Evolutionary conservation across 37 sponge, comb jelly and placozoan species (phyloP).

Genomic region (Corticium candelabrum): DNA sequence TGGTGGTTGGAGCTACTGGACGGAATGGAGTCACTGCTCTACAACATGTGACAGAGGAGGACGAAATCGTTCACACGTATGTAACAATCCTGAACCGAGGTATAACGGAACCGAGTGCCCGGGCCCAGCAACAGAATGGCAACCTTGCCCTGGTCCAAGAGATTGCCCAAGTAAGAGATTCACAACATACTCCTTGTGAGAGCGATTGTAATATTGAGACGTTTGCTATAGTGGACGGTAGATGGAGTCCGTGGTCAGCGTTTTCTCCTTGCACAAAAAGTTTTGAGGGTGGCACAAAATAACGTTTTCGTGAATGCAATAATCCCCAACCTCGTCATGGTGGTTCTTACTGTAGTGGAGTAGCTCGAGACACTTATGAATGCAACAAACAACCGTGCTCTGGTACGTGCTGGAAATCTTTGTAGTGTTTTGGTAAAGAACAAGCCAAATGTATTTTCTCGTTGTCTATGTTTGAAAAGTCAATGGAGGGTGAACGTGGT

Average conservation of each 20-base stretch:
- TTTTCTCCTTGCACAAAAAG: neutral
- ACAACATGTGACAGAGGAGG: neutral
- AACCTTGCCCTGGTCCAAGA: neutral
- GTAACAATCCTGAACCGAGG: neutral
- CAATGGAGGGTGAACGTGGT: constrained; percentile 6
- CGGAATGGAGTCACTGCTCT: neutral
- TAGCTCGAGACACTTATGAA: neutral
- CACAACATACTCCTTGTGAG: no score
- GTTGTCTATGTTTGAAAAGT: no score
- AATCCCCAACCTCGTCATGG: neutral
- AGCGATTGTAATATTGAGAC: neutral
- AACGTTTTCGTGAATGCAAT: neutral
- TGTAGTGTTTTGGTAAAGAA: no score
- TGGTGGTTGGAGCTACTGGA: neutral
- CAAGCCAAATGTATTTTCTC: neutral
- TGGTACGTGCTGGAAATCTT: neutral
- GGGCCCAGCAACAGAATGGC: neutral
- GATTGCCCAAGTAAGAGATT: neutral
- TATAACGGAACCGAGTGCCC: neutral
- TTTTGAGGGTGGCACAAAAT: neutral
- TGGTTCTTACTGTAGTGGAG: neutral
- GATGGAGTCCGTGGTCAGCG: neutral
- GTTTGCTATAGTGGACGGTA: neutral
- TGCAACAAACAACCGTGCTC: neutral
- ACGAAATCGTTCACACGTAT: neutral